These are phyloP conservation scores for Halcyon senegalensis DNA, from an alignment of 2,113 vertebrate genomes.

Conservation along the genomic window DNA sequence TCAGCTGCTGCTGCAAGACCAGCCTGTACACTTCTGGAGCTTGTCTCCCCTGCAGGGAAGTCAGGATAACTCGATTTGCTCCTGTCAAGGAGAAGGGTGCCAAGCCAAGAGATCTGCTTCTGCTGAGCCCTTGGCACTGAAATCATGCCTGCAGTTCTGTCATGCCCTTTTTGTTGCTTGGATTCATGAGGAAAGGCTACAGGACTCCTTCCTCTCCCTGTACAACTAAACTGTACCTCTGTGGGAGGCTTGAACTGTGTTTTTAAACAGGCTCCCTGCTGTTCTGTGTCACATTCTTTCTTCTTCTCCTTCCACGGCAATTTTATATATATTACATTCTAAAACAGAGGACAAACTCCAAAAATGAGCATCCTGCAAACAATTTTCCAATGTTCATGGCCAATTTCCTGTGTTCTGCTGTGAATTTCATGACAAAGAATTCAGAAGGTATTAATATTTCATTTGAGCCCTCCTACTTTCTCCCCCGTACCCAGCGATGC, in stretches of 20 bases:
- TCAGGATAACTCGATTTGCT: slow-evolving; percentile 48
- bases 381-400: slow-evolving; percentile 45
- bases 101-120: slow-evolving; percentile 58
- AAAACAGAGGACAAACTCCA: slow-evolving; percentile 58
- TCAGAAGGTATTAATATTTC: not conserved
- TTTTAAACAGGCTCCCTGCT: slow-evolving; percentile 68
- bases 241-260: slow-evolving; percentile 31
- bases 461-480: not conserved
- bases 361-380: slow-evolving; percentile 43
- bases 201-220: not conserved
- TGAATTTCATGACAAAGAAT: slow-evolving; percentile 28
- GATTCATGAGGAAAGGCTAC: slow-evolving; percentile 48
- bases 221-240: not conserved
- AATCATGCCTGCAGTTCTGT: slow-evolving; percentile 53
- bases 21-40: slow-evolving; percentile 15
- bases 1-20: slow-evolving; percentile 54
- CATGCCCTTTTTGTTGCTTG: slow-evolving; percentile 63
- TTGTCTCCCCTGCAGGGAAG: slow-evolving; percentile 3
- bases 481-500: not conserved
- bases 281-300: slow-evolving; percentile 52
- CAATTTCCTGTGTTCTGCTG: slow-evolving; percentile 43
- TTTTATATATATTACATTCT: slow-evolving; percentile 56
- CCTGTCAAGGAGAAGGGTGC: slow-evolving; percentile 59
- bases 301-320: slow-evolving; percentile 49
- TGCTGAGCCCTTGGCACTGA: slow-evolving; percentile 57